Percentiles rank a stretch among this genome's conserved stretches.
Evolutionary conservation across 2,888 invertebrate species (phyloP).

Genomic region (Hirtodrosophila histrioides): DNA sequence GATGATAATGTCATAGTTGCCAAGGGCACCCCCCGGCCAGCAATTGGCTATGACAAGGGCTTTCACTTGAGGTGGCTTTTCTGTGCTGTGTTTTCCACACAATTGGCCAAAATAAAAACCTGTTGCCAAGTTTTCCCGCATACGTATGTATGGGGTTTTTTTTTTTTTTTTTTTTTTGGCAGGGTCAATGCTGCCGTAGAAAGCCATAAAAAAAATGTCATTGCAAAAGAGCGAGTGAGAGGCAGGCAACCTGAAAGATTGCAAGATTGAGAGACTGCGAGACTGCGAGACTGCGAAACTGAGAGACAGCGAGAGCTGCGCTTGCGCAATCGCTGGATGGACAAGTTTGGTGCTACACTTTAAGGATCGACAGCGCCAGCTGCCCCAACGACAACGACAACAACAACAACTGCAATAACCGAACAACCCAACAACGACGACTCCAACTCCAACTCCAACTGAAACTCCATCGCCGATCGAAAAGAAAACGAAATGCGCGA

Average conservation of each 20-base stretch:
- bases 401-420: conserved; percentile 15
- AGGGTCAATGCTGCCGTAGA: conserved; percentile 76
- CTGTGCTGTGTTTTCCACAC: conserved; percentile 34
- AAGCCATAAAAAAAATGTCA: conserved; percentile 70
- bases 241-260: not conserved
- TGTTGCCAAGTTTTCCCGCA: conserved; percentile 76
- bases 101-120: conserved; percentile 63
- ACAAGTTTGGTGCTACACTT: conserved; percentile 77
- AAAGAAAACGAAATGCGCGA: conserved; percentile 80
- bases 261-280: not conserved
- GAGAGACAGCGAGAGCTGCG: conserved; percentile 23
- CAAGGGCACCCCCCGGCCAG: conserved; percentile 29
- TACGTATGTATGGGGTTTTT: conserved; percentile 15
- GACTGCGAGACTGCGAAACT: conserved; percentile 7
- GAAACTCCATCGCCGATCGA: conserved; percentile 43
- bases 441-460: conserved; percentile 18
- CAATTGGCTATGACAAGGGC: conserved; percentile 43
- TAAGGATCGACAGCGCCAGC: conserved; percentile 61
- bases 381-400: conserved; percentile 24
- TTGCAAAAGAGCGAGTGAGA: conserved; percentile 26
- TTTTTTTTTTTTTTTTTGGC: conserved; percentile 39
- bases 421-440: conserved; percentile 12
- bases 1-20: conserved; percentile 18
- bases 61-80: conserved; percentile 48
- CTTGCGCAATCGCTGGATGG: conserved; percentile 70